These are phyloP conservation scores for Leistus spinibarbis DNA, from an alignment of 2,888 invertebrate genomes.

Conservation along the genomic window DNA sequence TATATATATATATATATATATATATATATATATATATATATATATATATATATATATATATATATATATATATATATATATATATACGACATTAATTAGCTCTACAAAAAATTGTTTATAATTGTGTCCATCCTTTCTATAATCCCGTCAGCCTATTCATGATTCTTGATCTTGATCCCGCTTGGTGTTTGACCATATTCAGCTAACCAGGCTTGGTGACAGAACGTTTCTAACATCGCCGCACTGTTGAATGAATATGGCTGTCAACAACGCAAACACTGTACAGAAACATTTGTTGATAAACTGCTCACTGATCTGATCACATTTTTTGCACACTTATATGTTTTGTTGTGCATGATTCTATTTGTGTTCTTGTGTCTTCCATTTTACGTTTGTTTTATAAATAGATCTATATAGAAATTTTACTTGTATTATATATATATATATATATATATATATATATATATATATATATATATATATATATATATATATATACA, in stretches of 20 bases:
- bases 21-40: no score
- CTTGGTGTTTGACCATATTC: slow-evolving; percentile 54
- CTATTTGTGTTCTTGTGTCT: slow-evolving; percentile 36
- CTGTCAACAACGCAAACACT: slow-evolving; percentile 37
- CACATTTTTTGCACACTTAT: slow-evolving; percentile 20
- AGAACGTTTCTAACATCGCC: slow-evolving; percentile 48
- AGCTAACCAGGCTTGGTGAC: slow-evolving; percentile 48
- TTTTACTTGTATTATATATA: slow-evolving; percentile 18
- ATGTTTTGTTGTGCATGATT: slow-evolving; percentile 30
- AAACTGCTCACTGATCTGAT: neutral
- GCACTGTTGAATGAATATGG: slow-evolving; percentile 46
- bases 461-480: slow-evolving; percentile 15
- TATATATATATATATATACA: slow-evolving; percentile 9
- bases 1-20: no score
- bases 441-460: no score
- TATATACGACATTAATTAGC: no score
- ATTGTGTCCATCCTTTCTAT: neutral
- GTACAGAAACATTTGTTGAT: slow-evolving; percentile 32
- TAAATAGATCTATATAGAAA: slow-evolving; percentile 8
- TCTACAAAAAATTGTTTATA: no score
- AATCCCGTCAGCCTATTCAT: neutral
- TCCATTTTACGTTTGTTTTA: slow-evolving; percentile 26
- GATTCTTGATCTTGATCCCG: slow-evolving; percentile 30
- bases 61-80: no score
- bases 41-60: no score